Evolutionary conservation across 2,113 vertebrate species (phyloP).

Genomic region (Smithornis capensis): DNA sequence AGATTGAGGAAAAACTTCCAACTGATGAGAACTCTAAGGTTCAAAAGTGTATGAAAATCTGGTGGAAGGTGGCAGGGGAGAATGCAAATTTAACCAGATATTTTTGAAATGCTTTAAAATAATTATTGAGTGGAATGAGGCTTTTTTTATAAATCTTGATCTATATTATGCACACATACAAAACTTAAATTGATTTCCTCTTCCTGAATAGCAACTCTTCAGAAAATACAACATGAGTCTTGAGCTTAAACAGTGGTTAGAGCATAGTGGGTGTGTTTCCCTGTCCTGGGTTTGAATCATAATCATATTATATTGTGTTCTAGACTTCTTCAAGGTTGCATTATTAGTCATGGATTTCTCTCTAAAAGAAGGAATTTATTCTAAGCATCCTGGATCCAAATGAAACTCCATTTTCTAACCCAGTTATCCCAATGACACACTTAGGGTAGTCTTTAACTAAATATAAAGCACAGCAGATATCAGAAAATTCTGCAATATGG

Average conservation of each 20-base stretch:
- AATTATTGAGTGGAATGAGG: background rate
- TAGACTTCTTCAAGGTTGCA: background rate
- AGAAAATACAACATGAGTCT: background rate
- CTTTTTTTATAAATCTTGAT: background rate
- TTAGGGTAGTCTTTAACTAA: background rate
- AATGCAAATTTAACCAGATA: background rate
- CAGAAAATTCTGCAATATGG: background rate
- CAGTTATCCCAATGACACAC: background rate
- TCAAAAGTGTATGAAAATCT: background rate
- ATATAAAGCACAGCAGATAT: background rate
- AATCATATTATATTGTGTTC: background rate
- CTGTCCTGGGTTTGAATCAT: background rate
- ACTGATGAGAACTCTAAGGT: background rate
- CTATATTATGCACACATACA: background rate
- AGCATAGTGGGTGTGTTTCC: background rate
- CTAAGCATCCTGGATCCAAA: background rate
- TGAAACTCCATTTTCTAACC: background rate
- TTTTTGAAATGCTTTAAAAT: conserved; percentile 14
- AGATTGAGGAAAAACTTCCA: background rate
- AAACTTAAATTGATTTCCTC: background rate
- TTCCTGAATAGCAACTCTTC: background rate
- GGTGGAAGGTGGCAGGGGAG: background rate
- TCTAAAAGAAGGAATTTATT: background rate
- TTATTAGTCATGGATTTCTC: background rate
- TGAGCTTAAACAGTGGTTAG: background rate